phyloP scores from a whole-genome alignment of 2,888 invertebrate species.

The Calliopum simillimum region DNA sequence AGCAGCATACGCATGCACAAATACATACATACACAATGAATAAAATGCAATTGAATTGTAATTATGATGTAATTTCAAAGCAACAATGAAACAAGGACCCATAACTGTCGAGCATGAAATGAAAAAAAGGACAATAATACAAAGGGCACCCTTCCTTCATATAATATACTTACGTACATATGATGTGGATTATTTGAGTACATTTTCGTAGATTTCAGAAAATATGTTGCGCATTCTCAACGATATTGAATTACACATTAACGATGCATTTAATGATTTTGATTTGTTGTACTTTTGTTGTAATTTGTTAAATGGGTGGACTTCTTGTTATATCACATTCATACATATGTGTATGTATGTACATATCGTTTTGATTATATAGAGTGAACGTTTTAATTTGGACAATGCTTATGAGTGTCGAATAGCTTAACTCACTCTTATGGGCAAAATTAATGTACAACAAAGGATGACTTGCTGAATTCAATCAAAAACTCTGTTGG shows the following conservation, averaged over 20 bases:
- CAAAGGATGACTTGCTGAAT: too few species aligned
- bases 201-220: slow-evolving; percentile 11
- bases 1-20: slow-evolving; percentile 11
- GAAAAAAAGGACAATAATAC: slow-evolving; percentile 44
- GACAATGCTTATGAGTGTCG: too few species aligned
- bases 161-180: background rate
- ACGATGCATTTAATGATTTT: slow-evolving; percentile 13
- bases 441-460: too few species aligned
- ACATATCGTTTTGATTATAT: too few species aligned
- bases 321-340: background rate
- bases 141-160: slow-evolving; percentile 48
- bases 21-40: background rate
- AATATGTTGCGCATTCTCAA: slow-evolving; percentile 41
- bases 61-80: slow-evolving; percentile 56
- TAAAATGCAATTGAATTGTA: slow-evolving; percentile 57
- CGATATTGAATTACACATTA: slow-evolving; percentile 43
- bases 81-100: slow-evolving; percentile 24
- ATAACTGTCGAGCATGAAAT: slow-evolving; percentile 23
- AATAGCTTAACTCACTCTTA: too few species aligned
- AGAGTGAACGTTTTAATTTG: too few species aligned
- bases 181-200: background rate
- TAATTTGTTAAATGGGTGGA: slow-evolving; percentile 1
- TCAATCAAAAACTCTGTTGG: too few species aligned
- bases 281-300: slow-evolving; percentile 9
- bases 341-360: too few species aligned